Conservation (phyloP, 2,888 invertebrate genomes). For the Cataglyphis rosenhaueri region DNA sequence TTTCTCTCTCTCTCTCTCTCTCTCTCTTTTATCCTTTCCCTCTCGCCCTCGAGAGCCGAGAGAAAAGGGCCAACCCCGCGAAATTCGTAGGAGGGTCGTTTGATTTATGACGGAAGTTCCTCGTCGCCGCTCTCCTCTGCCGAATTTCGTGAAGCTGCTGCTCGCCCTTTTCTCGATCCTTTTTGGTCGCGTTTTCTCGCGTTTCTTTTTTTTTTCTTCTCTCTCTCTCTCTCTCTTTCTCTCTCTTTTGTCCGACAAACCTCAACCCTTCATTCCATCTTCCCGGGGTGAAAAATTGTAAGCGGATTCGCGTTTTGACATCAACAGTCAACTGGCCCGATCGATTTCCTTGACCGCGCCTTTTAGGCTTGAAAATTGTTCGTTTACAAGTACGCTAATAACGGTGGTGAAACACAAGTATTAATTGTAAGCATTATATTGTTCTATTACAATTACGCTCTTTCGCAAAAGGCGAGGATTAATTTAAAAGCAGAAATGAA, state of each 20-base stretch:
- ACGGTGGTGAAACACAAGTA: conserved; percentile 10
- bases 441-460: background rate
- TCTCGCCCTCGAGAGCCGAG: conserved; percentile 30
- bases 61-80: conserved; percentile 50
- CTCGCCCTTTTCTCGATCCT: conserved; percentile 43
- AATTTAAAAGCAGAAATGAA: conserved; percentile 27
- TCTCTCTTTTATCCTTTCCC: background rate
- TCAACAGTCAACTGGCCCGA: conserved; percentile 21
- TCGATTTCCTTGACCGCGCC: conserved; percentile 35
- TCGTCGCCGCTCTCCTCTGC: conserved; percentile 38
- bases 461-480: background rate
- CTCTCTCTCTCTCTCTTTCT: no score
- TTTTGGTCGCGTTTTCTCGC: conserved; percentile 36
- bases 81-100: conserved; percentile 78
- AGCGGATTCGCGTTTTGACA: conserved; percentile 34
- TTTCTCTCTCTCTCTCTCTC: background rate
- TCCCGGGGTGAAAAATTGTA: conserved; percentile 35
- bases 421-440: background rate
- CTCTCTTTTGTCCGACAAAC: conserved; percentile 51
- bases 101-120: conserved; percentile 75
- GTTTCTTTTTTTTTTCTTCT: conserved; percentile 37
- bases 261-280: conserved; percentile 48
- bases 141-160: conserved; percentile 54
- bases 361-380: conserved; percentile 32
- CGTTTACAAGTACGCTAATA: conserved; percentile 26